Evolutionary conservation across 1,140 invertebrate species (phyloP), one percentile per base, ranked within the genome.

Genomic region (Leptestheria dahalacensis): DNA sequence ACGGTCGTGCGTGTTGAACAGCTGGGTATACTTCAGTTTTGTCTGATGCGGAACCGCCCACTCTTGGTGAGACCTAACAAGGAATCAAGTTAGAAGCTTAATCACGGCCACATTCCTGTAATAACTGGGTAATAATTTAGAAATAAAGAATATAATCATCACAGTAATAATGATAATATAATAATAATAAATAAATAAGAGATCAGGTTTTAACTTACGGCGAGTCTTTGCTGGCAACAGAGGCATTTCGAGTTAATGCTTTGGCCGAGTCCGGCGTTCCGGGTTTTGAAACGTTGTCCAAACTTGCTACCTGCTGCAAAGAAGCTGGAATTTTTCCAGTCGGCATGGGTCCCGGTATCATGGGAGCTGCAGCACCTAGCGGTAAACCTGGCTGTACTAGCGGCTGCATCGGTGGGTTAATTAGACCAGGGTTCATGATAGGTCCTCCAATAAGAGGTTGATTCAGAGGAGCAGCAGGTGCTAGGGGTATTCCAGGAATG

Each of bases 21-120:
- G 74, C 71, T 97, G 93, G 10, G 89, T 95, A 69, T 95, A 97
- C 71, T 93, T 94, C 48, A 96, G 75, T 72, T 92, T 94, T 41
- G 83, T 85, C 58, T 81, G 80, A 68, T 94, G 91, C 15, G 91
- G 89, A 58, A 97, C 85, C 0, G 85, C 80, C 91, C 92, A 96
- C 28, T 76, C 74, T 46, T 41, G 33, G 33, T 41, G 33, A 41
- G 15, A 6, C 33, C 33, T 41, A n/a, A n/a, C n/a, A n/a, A n/a
- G n/a, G n/a, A n/a, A n/a, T n/a, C n/a, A n/a, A n/a, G 33, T 41
- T 41, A 41, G 6, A 41, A 41, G 15, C 15, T 9, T 41, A 9
- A 41, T 41, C 33, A 41, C 15, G 6, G 15, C 6, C 33, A 6
- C 6, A 9, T 41, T 9, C 6, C 33, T 9, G 6, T 41, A 41